A percentile compares a stretch with the other conserved stretches of the same genome.
These are phyloP conservation scores for Eudyptes chrysolophus DNA, from an alignment of 2,113 vertebrate species.

Conservation along the genomic window DNA sequence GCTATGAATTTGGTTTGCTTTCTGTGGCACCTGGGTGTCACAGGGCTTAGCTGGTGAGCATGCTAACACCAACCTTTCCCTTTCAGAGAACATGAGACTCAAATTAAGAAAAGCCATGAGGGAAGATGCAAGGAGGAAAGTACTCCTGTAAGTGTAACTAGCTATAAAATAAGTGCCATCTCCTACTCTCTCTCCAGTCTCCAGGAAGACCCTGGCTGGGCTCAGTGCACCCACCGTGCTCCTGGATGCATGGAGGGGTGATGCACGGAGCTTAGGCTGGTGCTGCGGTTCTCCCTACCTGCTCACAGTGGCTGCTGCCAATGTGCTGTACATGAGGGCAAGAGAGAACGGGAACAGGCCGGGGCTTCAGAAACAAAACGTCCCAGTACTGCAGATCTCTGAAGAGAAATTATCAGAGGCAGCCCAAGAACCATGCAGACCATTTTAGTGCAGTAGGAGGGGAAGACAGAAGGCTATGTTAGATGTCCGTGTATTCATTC, in stretches of 20 bases:
- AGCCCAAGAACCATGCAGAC: not conserved
- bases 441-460: not conserved
- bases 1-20: not conserved
- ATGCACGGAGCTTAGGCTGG: rapidly evolving
- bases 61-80: not conserved
- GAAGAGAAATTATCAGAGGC: not conserved
- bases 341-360: not conserved
- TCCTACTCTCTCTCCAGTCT: not conserved
- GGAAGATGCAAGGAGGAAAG: constrained; percentile 49
- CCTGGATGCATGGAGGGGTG: rapidly evolving
- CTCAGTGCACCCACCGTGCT: rapidly evolving
- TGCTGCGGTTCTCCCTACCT: not conserved
- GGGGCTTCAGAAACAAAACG: not conserved
- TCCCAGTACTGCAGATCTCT: not conserved
- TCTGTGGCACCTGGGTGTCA: not conserved
- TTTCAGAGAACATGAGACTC: not conserved
- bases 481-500: not conserved
- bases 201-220: not conserved
- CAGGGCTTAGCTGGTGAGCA: rapidly evolving
- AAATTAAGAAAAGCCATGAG: not conserved
- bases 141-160: not conserved
- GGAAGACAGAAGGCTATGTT: not conserved
- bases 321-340: not conserved
- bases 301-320: not conserved
- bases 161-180: not conserved